A percentile compares a stretch with the other conserved stretches of the same genome.
phyloP scores from a whole-genome alignment of 2,113 vertebrate genomes.

The Psilopogon haemacephalus region DNA sequence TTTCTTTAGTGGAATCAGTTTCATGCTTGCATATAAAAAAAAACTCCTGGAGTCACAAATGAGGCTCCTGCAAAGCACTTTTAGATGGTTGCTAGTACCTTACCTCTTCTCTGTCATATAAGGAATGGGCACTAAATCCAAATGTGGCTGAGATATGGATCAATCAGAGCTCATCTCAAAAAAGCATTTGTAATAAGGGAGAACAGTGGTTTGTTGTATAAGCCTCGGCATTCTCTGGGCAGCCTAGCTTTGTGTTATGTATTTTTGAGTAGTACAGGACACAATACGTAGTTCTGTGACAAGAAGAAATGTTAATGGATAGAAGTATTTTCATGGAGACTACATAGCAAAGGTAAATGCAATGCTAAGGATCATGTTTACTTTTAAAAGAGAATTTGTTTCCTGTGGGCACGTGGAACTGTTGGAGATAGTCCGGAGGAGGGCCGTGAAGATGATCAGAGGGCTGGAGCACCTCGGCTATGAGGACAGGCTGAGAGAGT shows the following conservation, averaged over 20 bases:
- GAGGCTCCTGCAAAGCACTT: neutral
- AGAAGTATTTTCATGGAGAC: neutral
- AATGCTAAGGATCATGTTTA: neutral
- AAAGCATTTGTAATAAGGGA: neutral
- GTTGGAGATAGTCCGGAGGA: too few species aligned
- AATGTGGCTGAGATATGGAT: neutral
- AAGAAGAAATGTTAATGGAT: neutral
- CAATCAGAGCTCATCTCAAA: neutral
- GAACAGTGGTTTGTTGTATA: neutral
- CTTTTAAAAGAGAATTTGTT: neutral
- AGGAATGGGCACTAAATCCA: neutral
- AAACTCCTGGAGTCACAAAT: accelerated
- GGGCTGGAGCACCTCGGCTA: too few species aligned
- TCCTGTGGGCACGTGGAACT: neutral
- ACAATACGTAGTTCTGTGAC: neutral
- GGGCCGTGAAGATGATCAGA: too few species aligned
- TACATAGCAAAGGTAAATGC: neutral
- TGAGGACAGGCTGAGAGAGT: too few species aligned
- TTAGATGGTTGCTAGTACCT: neutral
- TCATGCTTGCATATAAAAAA: neutral
- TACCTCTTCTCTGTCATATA: neutral
- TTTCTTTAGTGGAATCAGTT: neutral
- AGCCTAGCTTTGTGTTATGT: accelerated
- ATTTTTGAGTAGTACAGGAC: neutral
- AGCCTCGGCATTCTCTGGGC: neutral